A percentile compares a stretch with the other conserved stretches of the same genome.
Conservation (phyloP, 2,888 invertebrate species). For the Cenopis cana region DNA sequence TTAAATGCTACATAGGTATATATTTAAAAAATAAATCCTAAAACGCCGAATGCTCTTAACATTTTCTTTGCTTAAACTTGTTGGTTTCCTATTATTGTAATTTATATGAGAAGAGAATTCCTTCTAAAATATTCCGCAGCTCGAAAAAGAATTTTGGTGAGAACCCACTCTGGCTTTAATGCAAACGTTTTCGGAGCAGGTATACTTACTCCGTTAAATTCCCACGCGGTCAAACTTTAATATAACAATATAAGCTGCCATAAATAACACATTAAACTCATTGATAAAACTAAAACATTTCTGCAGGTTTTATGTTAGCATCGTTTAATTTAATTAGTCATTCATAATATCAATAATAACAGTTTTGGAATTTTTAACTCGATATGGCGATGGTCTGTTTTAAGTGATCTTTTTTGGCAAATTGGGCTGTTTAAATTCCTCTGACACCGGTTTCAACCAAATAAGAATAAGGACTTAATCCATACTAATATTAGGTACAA, state of each 20-base stretch:
- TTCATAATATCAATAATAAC: conserved; percentile 15
- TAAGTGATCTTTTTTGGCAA: neutral
- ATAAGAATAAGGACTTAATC: too few relatives aligned
- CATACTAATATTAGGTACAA: too few relatives aligned
- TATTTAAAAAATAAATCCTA: neutral
- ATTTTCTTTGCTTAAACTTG: neutral
- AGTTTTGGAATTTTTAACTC: neutral
- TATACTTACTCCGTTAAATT: conserved; percentile 17
- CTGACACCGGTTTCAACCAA: too few relatives aligned
- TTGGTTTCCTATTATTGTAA: conserved; percentile 20
- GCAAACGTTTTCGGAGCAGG: conserved; percentile 23
- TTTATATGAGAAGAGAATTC: conserved; percentile 25
- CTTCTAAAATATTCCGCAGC: conserved; percentile 26
- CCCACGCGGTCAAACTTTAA: conserved; percentile 37
- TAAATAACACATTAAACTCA: neutral
- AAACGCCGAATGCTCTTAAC: neutral
- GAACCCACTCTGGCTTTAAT: conserved; percentile 17
- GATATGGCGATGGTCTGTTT: neutral
- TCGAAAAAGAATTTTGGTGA: conserved; percentile 31
- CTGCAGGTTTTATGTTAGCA: neutral
- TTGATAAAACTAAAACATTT: conserved; percentile 11
- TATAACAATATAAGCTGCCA: conserved; percentile 10
- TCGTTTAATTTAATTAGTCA: conserved; percentile 19
- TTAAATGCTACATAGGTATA: too few relatives aligned
- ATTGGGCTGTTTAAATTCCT: conserved; percentile 4